Conservation (phyloP, 2,797 vertebrate genomes). For the Trematomus bernacchii region DNA sequence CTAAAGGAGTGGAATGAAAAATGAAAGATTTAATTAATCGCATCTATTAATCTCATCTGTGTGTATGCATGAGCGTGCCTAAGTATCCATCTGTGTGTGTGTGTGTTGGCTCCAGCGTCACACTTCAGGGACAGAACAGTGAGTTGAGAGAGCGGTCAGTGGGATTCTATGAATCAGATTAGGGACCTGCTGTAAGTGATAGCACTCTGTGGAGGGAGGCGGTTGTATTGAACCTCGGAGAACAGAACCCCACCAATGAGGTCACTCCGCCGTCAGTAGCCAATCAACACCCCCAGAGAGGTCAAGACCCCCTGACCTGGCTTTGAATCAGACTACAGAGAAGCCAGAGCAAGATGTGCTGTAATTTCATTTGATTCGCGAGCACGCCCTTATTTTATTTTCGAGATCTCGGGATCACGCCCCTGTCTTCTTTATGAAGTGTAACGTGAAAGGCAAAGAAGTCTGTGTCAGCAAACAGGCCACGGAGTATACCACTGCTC, state of each 20-base stretch:
- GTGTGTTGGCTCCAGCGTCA: slow-evolving; percentile 13
- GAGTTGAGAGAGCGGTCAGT: slow-evolving; percentile 41
- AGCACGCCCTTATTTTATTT: neutral
- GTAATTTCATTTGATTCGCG: slow-evolving; percentile 23
- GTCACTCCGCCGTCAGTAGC: slow-evolving; percentile 29
- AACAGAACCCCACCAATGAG: slow-evolving; percentile 4
- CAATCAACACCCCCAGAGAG: slow-evolving; percentile 28
- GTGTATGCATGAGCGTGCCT: slow-evolving; percentile 1
- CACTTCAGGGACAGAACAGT: slow-evolving; percentile 27
- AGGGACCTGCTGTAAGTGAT: slow-evolving; percentile 49
- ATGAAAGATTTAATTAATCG: slow-evolving; percentile 21
- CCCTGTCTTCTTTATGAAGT: slow-evolving; percentile 25
- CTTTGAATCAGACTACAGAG: slow-evolving; percentile 9
- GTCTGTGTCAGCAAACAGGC: slow-evolving; percentile 41
- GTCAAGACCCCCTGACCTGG: slow-evolving; percentile 37
- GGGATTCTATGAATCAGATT: slow-evolving; percentile 45
- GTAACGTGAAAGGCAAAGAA: neutral
- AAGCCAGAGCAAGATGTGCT: neutral
- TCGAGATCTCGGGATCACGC: neutral
- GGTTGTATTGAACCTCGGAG: slow-evolving; percentile 1
- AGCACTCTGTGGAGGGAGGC: slow-evolving; percentile 6
- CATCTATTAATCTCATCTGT: slow-evolving; percentile 27
- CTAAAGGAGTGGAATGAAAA: neutral
- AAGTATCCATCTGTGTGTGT: slow-evolving; percentile 1
- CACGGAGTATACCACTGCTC: neutral